These are phyloP conservation scores for Heteromurus nitidus DNA, from an alignment of 2,888 invertebrate species.

Conservation along the genomic window DNA sequence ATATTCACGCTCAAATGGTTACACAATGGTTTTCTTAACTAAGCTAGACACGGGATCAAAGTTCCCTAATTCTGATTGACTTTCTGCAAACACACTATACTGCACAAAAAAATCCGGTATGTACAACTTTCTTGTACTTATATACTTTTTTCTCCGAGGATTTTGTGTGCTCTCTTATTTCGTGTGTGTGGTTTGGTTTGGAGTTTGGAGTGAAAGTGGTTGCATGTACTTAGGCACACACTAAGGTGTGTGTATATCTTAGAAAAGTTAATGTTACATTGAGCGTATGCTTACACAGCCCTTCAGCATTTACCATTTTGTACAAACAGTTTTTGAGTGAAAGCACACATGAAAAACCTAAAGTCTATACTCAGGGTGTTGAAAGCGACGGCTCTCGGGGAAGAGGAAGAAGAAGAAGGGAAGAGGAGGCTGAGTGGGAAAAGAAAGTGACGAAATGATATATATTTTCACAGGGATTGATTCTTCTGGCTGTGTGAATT, in stretches of 20 bases:
- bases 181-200: neutral
- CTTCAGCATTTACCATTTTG: neutral
- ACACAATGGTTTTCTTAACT: conserved; percentile 57
- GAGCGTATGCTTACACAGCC: neutral
- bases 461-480: conserved; percentile 35
- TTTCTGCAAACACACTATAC: conserved; percentile 41
- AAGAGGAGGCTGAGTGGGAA: neutral
- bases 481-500: conserved; percentile 32
- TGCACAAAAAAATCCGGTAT: no score
- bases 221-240: neutral
- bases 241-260: no score
- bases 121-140: no score
- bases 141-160: no score
- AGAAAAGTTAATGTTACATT: neutral
- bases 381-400: no score
- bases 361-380: neutral
- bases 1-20: conserved; percentile 47
- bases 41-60: conserved; percentile 55
- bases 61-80: conserved; percentile 62
- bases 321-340: neutral
- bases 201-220: neutral
- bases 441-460: conserved; percentile 37
- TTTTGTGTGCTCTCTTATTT: no score
- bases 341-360: neutral
- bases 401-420: no score